Base-by-base conservation (phyloP, 1,140 invertebrate genomes). In the Camponotus pennsylvanicus region DNA sequence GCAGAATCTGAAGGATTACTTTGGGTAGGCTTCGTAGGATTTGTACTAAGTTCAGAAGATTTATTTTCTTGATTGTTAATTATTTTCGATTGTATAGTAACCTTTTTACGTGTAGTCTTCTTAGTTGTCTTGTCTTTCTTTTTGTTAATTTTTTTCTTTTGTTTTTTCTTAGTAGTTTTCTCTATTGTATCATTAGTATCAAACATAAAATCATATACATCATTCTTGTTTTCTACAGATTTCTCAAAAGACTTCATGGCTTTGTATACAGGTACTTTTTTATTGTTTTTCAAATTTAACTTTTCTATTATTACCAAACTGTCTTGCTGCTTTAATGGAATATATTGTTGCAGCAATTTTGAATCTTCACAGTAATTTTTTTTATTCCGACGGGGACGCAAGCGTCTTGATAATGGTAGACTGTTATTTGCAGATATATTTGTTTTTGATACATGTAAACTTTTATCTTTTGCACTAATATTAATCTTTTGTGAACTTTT, bases 161-260 rank as follows among this genome's bases (percentile, higher is more conserved):
- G 73, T 0, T 27, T 55, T 34, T 86, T 89, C 9, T 84, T 89
- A 0, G 32, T 18, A 71, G 79, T 0, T 77, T 64, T 91, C 45
- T 91, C 90, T 11, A 34, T 79, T 1, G 83, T 37, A 2, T 91
- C 90, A 40, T 91, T 73, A 32, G 9, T 2, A 49, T 91, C 88
- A 32, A 79, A 91, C 6, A 75, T 89, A 52, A 91, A 91, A 0
- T 91, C 90, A 45, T 91, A 91, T 13, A 91, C 63, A 32, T 89
- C 88, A 27, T 13, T 87, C 0, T 18, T 52, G 3, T 70, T 59
- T 63, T 83, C 64, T 2, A 9, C 34, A 18, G 40, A 34, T 8
- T 52, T 61, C 13, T 91, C 84, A 32, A 37, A 6, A 45, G 61
- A 15, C 21, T 73, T 59, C 8, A 55, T 0, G 6, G 21, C 40